Conservation (phyloP, 2,797 vertebrate species). For the Amblyopsis hoosieri region DNA sequence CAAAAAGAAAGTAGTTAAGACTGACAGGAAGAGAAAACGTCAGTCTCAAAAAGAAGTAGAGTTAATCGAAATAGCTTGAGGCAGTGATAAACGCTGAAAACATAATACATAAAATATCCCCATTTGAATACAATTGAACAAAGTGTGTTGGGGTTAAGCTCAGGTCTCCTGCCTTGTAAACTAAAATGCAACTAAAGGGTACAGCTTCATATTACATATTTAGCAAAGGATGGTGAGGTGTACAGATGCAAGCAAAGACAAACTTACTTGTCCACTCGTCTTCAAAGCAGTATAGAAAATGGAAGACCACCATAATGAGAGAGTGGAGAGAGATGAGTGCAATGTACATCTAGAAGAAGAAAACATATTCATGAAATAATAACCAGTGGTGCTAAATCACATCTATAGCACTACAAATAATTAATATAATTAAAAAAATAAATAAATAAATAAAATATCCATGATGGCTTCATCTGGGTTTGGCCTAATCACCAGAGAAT, state of each 20-base stretch:
- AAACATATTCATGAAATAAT: background rate
- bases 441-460: no score
- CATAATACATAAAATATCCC: background rate
- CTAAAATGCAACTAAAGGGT: background rate
- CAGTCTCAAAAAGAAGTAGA: background rate
- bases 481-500: no score
- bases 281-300: constrained; percentile 98
- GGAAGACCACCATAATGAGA: constrained; percentile 94
- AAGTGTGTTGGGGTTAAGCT: background rate
- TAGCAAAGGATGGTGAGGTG: background rate
- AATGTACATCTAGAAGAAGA: constrained; percentile 93
- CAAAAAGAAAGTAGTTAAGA: background rate
- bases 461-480: no score
- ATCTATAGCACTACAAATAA: no score
- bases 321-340: constrained; percentile 93
- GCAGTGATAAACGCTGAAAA: background rate
- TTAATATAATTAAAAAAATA: no score
- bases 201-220: background rate
- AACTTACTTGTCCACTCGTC: constrained; percentile 99
- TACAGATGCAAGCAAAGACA: constrained; percentile 57
- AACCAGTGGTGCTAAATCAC: no score
- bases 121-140: background rate
- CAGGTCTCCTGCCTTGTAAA: background rate
- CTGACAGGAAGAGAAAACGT: background rate
- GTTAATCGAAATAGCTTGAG: background rate